phyloP scores from a whole-genome alignment of 2,888 invertebrate genomes.

The Noctua janthe region DNA sequence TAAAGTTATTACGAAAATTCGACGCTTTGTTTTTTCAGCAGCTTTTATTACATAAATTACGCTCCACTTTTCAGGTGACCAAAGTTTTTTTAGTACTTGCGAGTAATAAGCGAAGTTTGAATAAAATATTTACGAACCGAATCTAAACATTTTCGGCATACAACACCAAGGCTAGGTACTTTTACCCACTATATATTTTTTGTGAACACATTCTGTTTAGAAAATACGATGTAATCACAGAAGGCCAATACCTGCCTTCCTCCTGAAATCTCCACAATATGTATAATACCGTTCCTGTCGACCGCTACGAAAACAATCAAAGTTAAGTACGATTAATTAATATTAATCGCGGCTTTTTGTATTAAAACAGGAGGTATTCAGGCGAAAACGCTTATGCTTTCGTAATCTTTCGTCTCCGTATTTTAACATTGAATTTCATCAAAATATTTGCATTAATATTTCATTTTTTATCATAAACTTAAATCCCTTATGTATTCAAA shows the following conservation, averaged over 20 bases:
- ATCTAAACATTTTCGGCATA: not conserved
- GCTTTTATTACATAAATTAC: slow-evolving; percentile 19
- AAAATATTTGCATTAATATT: not conserved
- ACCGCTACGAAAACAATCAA: slow-evolving; percentile 20
- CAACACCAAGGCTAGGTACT: not conserved
- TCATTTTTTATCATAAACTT: not conserved
- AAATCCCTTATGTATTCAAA: not conserved
- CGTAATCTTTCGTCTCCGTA: slow-evolving; percentile 13
- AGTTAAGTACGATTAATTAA: slow-evolving; percentile 26
- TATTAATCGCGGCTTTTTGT: slow-evolving; percentile 32
- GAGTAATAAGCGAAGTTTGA: slow-evolving; percentile 1
- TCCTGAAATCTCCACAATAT: slow-evolving; percentile 11
- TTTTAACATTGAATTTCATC: not conserved
- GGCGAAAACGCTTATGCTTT: slow-evolving; percentile 12
- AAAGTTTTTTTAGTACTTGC: slow-evolving; percentile 11
- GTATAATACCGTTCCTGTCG: not conserved
- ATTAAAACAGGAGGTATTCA: slow-evolving; percentile 25
- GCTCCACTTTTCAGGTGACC: not conserved
- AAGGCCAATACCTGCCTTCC: not conserved
- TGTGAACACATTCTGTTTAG: not conserved
- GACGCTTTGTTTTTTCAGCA: slow-evolving; percentile 1
- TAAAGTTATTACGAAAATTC: slow-evolving; percentile 26
- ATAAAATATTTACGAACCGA: slow-evolving; percentile 22
- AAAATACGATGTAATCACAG: not conserved
- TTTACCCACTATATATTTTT: slow-evolving; percentile 2